These are phyloP conservation scores for Sebastes vulpes DNA, from an alignment of 2,797 vertebrate species.

Conservation along the genomic window DNA sequence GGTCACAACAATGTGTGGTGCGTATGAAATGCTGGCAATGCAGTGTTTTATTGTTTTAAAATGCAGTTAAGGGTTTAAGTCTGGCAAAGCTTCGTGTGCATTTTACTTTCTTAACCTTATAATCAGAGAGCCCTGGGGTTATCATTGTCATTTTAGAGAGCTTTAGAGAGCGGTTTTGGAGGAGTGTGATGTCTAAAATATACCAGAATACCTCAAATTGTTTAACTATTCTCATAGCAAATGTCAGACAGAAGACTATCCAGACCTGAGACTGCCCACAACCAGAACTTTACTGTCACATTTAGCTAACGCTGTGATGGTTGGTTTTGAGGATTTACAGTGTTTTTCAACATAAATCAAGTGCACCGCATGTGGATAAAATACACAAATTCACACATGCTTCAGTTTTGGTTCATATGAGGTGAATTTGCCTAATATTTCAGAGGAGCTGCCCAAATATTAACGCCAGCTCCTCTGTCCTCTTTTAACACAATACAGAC, in stretches of 20 bases:
- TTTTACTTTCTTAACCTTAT: neutral
- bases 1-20: neutral
- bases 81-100: neutral
- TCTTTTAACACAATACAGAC: neutral
- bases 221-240: constrained; percentile 23
- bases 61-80: neutral
- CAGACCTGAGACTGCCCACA: neutral
- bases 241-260: constrained; percentile 7
- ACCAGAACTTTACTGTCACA: neutral
- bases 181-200: neutral
- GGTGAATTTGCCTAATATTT: neutral
- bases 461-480: constrained; percentile 1
- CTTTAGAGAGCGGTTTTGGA: neutral
- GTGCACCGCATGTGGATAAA: neutral
- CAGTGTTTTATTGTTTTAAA: neutral
- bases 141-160: neutral
- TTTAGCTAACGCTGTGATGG: neutral
- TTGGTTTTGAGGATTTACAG: neutral
- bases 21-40: neutral
- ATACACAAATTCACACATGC: neutral
- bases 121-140: neutral
- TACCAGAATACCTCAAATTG: neutral
- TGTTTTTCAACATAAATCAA: neutral
- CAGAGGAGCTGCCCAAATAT: neutral
- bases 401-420: neutral